Evolutionary conservation across 2,888 invertebrate species (phyloP).

Genomic region (Neoscelio sp.): DNA sequence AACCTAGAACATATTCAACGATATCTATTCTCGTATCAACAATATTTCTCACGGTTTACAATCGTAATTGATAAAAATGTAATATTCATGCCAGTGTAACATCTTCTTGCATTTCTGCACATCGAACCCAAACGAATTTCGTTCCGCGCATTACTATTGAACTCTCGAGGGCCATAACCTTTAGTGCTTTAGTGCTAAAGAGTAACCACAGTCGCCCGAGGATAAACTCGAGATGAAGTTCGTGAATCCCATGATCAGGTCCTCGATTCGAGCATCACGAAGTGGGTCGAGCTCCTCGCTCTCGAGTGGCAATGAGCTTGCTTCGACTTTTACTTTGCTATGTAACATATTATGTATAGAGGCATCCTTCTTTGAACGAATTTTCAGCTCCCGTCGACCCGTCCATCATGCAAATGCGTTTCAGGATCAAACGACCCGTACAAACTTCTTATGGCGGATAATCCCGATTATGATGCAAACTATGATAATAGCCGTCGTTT

Average conservation of each 20-base stretch:
- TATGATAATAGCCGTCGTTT: too few relatives aligned
- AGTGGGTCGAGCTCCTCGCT: constrained; percentile 50
- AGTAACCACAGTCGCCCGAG: constrained; percentile 57
- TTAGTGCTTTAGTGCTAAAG: constrained; percentile 56
- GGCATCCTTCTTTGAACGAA: constrained; percentile 17
- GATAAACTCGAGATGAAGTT: constrained; percentile 62
- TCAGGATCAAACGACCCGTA: too few relatives aligned
- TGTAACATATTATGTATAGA: constrained; percentile 33
- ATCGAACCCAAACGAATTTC: constrained; percentile 53
- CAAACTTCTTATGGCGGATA: too few relatives aligned
- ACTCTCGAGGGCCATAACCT: constrained; percentile 57
- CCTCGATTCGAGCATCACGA: constrained; percentile 62
- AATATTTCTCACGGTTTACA: constrained; percentile 58
- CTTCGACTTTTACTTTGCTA: constrained; percentile 42
- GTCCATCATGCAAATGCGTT: constrained; percentile 43
- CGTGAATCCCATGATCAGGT: constrained; percentile 59
- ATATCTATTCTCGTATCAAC: constrained; percentile 41
- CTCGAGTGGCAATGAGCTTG: constrained; percentile 59
- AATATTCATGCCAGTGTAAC: constrained; percentile 57
- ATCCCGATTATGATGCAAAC: too few relatives aligned
- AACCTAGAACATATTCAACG: constrained; percentile 27
- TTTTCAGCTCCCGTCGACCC: constrained; percentile 41
- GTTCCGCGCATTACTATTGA: constrained; percentile 59
- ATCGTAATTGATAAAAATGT: constrained; percentile 58
- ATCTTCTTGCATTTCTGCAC: constrained; percentile 32